Evolutionary conservation across 2,113 vertebrate species (phyloP).

Genomic region (Calypte anna): DNA sequence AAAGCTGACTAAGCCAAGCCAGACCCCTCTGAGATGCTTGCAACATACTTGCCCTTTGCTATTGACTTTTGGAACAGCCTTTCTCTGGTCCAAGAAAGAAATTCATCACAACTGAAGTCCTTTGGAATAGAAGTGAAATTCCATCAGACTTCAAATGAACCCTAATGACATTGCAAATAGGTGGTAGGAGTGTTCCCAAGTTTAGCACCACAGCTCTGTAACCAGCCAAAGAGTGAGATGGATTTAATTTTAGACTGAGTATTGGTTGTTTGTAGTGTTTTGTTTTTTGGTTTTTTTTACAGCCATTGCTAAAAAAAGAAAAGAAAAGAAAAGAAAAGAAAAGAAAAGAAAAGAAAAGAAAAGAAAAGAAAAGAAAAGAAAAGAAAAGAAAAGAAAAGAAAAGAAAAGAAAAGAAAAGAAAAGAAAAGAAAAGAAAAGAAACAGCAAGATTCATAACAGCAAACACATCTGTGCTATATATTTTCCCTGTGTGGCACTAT

Average conservation of each 20-base stretch:
- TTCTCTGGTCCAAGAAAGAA: not conserved
- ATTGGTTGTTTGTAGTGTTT: slow-evolving; percentile 21
- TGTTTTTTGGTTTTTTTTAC: slow-evolving; percentile 44
- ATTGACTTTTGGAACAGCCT: slow-evolving; percentile 29
- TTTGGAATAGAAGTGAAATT: slow-evolving; percentile 4
- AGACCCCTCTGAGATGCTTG: slow-evolving; percentile 4
- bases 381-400: no score
- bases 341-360: not conserved
- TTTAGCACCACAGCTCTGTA: not conserved
- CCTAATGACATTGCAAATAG: slow-evolving; percentile 22
- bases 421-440: fast-evolving
- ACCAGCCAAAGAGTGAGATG: not conserved
- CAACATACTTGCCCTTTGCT: not conserved
- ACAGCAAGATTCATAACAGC: not conserved
- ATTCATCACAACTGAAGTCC: not conserved
- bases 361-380: not conserved
- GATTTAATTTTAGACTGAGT: slow-evolving; percentile 1
- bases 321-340: not conserved
- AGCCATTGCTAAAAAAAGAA: slow-evolving; percentile 7
- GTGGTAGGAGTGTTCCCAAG: not conserved
- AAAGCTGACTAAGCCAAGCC: slow-evolving; percentile 33
- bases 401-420: not conserved
- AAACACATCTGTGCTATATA: slow-evolving; percentile 58
- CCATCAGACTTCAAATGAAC: slow-evolving; percentile 35
- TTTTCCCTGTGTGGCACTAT: slow-evolving; percentile 48